phyloP scores from a whole-genome alignment of 1,140 invertebrate species.

The Rhizoglyphus robini region DNA sequence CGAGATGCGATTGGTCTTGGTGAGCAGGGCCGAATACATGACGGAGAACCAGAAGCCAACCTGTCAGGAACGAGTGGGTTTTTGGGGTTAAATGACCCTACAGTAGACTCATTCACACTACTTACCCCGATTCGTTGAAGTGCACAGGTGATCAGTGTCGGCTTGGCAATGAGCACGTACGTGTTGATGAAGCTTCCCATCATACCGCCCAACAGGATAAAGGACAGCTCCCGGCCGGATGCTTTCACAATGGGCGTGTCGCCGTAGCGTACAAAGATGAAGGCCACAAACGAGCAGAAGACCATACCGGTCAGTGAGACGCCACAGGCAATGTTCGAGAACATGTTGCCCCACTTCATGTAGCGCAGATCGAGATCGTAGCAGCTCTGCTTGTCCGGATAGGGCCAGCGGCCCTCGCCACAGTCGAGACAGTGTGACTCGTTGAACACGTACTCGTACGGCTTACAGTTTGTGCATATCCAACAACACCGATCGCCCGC shows the following conservation, averaged over 20 bases:
- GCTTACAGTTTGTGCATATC: slow-evolving; percentile 42
- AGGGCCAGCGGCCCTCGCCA: slow-evolving; percentile 38
- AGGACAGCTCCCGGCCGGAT: slow-evolving; percentile 72
- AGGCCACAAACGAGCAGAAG: slow-evolving; percentile 38
- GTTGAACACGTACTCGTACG: slow-evolving; percentile 43
- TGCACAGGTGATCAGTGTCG: slow-evolving; percentile 34
- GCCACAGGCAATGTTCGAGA: slow-evolving; percentile 42
- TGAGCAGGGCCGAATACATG: slow-evolving; percentile 75
- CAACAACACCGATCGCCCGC: slow-evolving; percentile 38
- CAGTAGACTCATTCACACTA: background rate
- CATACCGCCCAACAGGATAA: slow-evolving; percentile 68
- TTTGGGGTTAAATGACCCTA: background rate
- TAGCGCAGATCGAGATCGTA: slow-evolving; percentile 39
- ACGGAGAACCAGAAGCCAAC: slow-evolving; percentile 76
- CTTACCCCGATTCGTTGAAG: slow-evolving; percentile 41
- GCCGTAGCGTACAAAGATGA: slow-evolving; percentile 48
- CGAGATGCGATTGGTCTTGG: slow-evolving; percentile 80
- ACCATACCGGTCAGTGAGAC: slow-evolving; percentile 42
- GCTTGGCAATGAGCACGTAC: slow-evolving; percentile 59
- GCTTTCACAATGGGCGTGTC: slow-evolving; percentile 78
- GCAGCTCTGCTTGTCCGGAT: slow-evolving; percentile 33
- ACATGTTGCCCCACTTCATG: slow-evolving; percentile 43
- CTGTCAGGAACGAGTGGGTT: slow-evolving; percentile 7
- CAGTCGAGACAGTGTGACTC: slow-evolving; percentile 45
- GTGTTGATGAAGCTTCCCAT: slow-evolving; percentile 76